These are phyloP conservation scores for Oceanites oceanicus DNA, from an alignment of 2,113 vertebrate species.

Conservation along the genomic window DNA sequence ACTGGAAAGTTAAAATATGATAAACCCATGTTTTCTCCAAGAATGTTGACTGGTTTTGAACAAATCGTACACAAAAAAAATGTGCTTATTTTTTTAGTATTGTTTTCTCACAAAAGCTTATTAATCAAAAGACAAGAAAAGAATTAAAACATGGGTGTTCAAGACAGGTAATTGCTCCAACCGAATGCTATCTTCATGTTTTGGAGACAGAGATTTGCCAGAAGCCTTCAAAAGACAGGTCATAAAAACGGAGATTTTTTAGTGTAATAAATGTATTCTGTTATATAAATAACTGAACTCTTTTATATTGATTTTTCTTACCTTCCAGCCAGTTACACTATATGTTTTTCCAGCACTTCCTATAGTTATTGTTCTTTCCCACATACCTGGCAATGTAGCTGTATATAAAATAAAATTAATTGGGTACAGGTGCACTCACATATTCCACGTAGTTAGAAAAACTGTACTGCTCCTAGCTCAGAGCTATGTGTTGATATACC, in stretches of 20 bases:
- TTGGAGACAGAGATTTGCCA: background rate
- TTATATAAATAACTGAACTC: background rate
- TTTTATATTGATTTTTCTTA: slow-evolving; percentile 51
- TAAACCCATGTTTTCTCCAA: background rate
- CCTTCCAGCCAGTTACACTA: slow-evolving; percentile 97
- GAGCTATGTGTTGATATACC: background rate
- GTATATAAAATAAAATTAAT: slow-evolving; percentile 8
- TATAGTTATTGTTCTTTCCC: slow-evolving; percentile 93
- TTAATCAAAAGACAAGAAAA: background rate
- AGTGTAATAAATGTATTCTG: background rate
- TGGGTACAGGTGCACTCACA: background rate
- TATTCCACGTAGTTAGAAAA: background rate
- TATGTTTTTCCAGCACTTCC: slow-evolving; percentile 96
- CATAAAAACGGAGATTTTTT: background rate
- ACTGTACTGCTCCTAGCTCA: background rate
- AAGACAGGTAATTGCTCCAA: background rate
- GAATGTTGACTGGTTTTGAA: background rate
- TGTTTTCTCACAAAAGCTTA: background rate
- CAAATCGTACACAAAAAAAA: background rate
- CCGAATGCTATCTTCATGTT: background rate
- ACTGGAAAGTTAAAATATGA: background rate
- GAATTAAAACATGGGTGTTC: background rate
- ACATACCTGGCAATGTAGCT: slow-evolving; percentile 96
- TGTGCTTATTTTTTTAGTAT: background rate
- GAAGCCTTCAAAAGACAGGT: background rate